Evolutionary conservation across 2,113 vertebrate species (phyloP), one percentile per base, ranked within the genome.

Genomic region (Cranoglanis bouderius): DNA sequence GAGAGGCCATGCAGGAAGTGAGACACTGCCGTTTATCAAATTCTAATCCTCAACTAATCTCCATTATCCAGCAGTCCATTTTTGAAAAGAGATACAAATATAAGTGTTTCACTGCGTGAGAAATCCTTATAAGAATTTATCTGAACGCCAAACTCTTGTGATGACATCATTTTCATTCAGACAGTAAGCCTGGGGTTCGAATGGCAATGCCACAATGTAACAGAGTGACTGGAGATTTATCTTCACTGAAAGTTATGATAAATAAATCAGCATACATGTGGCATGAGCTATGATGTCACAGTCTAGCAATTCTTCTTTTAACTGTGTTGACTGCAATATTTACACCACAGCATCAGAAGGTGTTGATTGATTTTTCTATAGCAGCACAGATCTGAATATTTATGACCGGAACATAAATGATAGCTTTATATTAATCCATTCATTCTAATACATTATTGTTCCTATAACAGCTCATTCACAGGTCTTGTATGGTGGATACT

Each of bases 1-100:
- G 98, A 72, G 98, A 99, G 89, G 96, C 97, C 5, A 99, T 98
- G 0, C 98, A 99, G 90, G 98, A 99, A 97, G 98, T 98, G 61
- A 85, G 92, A 21, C 18, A 21, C 55, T 43, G 32, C 32, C 26
- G 6, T n/a, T 51, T 49, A 49, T 51, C n/a, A 78, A 6, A 49
- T 78, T 78, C 26, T 49, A 13, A 46, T 77, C 21, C 74, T 43
- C 1, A 29, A 13, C 24, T 6, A 19, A 74, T 78, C 49, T 55
- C 35, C 53, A 21, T 18, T 32, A 43, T 32, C 49, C 49, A 80
- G 29, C 12, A 32, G 29, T 53, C 18, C 4, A 51, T 51, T 43
- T 51, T 49, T n/a, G 21, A 49, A 49, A 78, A 49, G 24, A 51
- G 43, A 35, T 10, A 65, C 13, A 46, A 7, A 57, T 75, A 18